These are phyloP conservation scores for Hylyphantes graminicola DNA, from an alignment of 1,140 invertebrate genomes.

Conservation along the genomic window DNA sequence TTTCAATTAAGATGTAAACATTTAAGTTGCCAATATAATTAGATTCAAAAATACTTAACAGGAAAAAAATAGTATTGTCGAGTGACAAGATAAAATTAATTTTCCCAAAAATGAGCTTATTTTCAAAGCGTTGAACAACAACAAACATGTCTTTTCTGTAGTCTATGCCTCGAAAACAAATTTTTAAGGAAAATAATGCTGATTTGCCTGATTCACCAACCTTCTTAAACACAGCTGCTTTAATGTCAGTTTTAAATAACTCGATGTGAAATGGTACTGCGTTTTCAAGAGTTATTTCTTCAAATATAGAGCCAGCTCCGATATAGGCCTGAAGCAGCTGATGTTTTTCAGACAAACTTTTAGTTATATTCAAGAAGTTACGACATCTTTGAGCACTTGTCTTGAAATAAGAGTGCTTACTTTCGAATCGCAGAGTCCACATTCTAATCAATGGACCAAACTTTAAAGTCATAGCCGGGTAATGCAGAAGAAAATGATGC, in stretches of 20 bases:
- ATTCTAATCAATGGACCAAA: slow-evolving; percentile 18
- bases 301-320: neutral
- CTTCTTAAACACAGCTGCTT: neutral
- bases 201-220: neutral
- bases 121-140: neutral
- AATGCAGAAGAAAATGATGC: slow-evolving; percentile 20
- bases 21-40: neutral
- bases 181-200: neutral
- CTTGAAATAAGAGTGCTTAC: neutral
- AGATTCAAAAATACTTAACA: neutral
- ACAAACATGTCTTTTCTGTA: slow-evolving; percentile 11
- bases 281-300: no score
- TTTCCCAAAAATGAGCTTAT: no score
- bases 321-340: slow-evolving; percentile 1
- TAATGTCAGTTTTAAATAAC: neutral
- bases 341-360: slow-evolving; percentile 13
- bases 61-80: no score
- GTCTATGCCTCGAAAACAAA: neutral
- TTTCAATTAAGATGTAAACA: neutral
- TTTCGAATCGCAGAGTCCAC: slow-evolving; percentile 26
- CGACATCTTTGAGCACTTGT: neutral
- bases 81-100: no score
- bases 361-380: slow-evolving; percentile 22
- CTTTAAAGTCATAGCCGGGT: neutral
- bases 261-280: neutral